A percentile compares a stretch with the other conserved stretches of the same genome.
These are phyloP conservation scores for Elysia crispata DNA, from an alignment of 2,888 invertebrate species.

Conservation along the genomic window DNA sequence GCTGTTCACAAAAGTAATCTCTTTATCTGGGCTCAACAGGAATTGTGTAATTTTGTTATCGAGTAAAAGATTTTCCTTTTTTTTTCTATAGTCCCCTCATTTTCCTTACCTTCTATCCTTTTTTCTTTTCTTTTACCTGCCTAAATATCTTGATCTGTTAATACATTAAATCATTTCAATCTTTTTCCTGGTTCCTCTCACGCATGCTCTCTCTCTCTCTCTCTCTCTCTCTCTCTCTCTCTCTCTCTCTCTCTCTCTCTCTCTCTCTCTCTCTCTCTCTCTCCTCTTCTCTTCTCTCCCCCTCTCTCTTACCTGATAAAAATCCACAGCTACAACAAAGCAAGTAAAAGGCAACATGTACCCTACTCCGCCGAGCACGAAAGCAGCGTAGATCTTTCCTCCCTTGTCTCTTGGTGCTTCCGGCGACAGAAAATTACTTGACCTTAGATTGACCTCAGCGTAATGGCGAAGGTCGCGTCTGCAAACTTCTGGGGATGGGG, in stretches of 20 bases:
- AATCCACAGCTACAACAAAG: constrained; percentile 95
- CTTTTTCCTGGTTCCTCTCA: not conserved
- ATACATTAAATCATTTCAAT: not conserved
- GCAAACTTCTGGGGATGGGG: not conserved
- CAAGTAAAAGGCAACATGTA: constrained; percentile 95
- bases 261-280: constrained; percentile 19
- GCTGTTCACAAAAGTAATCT: too few species aligned
- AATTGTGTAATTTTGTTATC: too few species aligned
- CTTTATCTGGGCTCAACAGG: too few species aligned
- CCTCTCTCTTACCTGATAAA: constrained; percentile 83
- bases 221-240: not conserved
- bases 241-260: constrained; percentile 13
- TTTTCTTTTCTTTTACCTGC: too few species aligned
- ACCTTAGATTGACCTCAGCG: too few species aligned
- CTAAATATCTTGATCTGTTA: not conserved
- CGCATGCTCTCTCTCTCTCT: not conserved
- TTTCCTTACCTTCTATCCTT: too few species aligned
- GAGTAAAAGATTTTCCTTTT: too few species aligned
- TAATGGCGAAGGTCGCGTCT: not conserved
- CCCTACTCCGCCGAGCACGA: constrained; percentile 91
- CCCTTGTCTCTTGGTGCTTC: constrained; percentile 73
- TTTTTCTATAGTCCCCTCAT: too few species aligned
- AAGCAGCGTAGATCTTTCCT: constrained; percentile 85
- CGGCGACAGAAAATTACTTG: not conserved
- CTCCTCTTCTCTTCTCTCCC: not conserved